Conservation (phyloP, 2,888 invertebrate species). For the Pollenia angustigena region DNA sequence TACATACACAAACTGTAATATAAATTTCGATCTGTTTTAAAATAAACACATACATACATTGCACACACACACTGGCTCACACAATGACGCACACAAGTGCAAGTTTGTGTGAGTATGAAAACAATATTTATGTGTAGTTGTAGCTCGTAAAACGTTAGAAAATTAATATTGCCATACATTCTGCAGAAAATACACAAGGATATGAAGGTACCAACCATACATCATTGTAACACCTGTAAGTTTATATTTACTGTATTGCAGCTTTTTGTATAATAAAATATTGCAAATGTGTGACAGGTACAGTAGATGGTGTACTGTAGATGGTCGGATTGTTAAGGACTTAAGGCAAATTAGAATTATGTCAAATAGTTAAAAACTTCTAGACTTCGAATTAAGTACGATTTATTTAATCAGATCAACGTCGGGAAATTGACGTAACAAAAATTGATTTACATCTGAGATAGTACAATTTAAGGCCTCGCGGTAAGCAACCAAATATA, state of each 20-base stretch:
- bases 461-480: no score
- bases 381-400: no score
- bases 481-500: no score
- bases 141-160: slow-evolving; percentile 37
- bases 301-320: background rate
- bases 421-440: no score
- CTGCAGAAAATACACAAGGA: slow-evolving; percentile 16
- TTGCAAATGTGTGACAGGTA: slow-evolving; percentile 17
- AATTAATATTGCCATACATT: slow-evolving; percentile 53
- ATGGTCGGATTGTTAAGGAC: slow-evolving; percentile 16
- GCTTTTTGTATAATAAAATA: slow-evolving; percentile 47
- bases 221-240: slow-evolving; percentile 65
- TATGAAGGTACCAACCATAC: slow-evolving; percentile 45
- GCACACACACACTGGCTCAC: background rate
- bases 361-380: background rate
- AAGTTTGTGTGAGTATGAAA: background rate
- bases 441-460: no score
- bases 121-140: slow-evolving; percentile 11
- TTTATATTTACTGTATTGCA: slow-evolving; percentile 63
- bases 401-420: no score
- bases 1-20: background rate
- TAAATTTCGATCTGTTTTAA: slow-evolving; percentile 4
- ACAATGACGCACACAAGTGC: background rate
- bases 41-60: background rate
- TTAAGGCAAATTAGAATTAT: background rate